Base-by-base conservation (phyloP, 2,797 vertebrate genomes). In the Poeciliopsis turneri region DNA sequence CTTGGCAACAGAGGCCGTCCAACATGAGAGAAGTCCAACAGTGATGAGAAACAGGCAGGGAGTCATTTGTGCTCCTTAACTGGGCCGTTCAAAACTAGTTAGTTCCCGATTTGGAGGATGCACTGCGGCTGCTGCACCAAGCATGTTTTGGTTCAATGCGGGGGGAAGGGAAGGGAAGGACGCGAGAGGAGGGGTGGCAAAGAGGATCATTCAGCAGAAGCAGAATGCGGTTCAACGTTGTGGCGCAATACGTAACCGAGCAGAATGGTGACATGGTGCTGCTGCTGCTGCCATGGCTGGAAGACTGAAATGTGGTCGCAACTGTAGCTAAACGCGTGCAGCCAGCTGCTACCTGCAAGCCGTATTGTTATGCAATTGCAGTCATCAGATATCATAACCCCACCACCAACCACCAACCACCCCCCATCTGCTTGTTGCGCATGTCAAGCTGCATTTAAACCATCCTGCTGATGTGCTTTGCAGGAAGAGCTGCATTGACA, bases 121-220 rank as follows among this genome's bases (percentile, higher is more conserved):
- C 92, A 94, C 90, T 95, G 95, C 94, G 91, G 84, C 85, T 94
- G 90, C 94, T 94, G 96, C 95, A 96, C 91, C 93, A 95, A 90
- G 92, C 93, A 92, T 93, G 93, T 87, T 93, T 91, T 95, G 93
- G 92, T 94, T 95, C 93, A 95, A 92, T 93, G 94, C 93, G 81
- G 94, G 94, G 91, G 90, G 89, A 53, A 76, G 86, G 87, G 87
- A 81, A n/a, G 13, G 87, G 87, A 81, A n/a, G 15, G 85, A 83
- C 51, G 77, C 46, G 55, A 75, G 73, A 87, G 81, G 90, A 82
- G 85, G 89, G 91, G 89, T 86, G 33, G 82, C 82, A 86, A 82
- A 80, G 85, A 91, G 86, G 88, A 92, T 95, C 90, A 91, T 91
- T 89, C 88, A 91, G 85, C 89, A 91, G 85, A 80, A 93, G 93